phyloP scores from a whole-genome alignment of 1,140 invertebrate genomes.

The Drosophila takahashii region DNA sequence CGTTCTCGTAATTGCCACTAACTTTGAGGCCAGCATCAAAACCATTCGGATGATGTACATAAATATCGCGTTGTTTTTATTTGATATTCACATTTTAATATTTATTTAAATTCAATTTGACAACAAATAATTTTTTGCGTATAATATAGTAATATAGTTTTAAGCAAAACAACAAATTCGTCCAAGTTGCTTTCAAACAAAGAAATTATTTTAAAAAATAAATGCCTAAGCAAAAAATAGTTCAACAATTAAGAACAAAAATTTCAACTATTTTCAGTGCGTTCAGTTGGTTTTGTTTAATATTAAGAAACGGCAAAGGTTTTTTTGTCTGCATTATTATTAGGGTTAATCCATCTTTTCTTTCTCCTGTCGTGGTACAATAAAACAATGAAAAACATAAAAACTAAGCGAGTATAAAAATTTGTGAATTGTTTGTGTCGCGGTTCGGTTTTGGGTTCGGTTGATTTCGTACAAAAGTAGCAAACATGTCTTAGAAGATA shows the following conservation, averaged over 20 bases:
- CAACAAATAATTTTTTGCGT: constrained; percentile 64
- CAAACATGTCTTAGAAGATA: constrained; percentile 66
- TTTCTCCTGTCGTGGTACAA: constrained; percentile 26
- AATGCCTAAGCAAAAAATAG: constrained; percentile 50
- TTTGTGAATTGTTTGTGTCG: constrained; percentile 56
- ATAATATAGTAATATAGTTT: constrained; percentile 24
- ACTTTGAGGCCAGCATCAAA: constrained; percentile 4
- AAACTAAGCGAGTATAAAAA: constrained; percentile 77
- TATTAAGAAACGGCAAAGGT: constrained; percentile 57
- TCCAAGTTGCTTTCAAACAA: constrained; percentile 25
- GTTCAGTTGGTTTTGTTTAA: constrained; percentile 38
- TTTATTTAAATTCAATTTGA: constrained; percentile 33
- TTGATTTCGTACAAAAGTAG: constrained; percentile 60
- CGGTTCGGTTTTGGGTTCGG: constrained; percentile 33
- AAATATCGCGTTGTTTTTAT: constrained; percentile 33
- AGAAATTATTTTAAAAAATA: constrained; percentile 55
- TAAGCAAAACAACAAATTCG: constrained; percentile 23
- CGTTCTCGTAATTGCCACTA: constrained; percentile 9
- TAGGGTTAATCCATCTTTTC: constrained; percentile 13
- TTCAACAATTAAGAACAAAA: constrained; percentile 67
- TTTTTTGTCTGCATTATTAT: constrained; percentile 42
- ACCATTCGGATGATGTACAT: constrained; percentile 29
- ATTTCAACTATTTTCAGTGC: constrained; percentile 70
- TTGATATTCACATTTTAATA: constrained; percentile 16
- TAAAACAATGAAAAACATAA: constrained; percentile 73